phyloP scores from a whole-genome alignment of 2,797 vertebrate genomes.

The Luscinia megarhynchos region DNA sequence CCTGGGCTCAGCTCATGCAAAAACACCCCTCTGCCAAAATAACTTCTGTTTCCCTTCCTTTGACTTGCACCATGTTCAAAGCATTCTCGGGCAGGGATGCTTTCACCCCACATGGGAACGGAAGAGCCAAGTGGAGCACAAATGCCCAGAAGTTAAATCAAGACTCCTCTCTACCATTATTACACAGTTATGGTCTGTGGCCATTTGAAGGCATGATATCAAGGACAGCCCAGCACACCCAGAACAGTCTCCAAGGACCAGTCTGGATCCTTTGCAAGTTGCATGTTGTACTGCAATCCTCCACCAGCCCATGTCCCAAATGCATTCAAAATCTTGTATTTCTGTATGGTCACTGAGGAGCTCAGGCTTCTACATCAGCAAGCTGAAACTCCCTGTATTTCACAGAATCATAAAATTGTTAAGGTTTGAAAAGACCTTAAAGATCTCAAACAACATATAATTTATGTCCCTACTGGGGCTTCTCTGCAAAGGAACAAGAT shows the following conservation, averaged over 20 bases:
- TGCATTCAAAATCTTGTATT: background rate
- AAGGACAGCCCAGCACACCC: background rate
- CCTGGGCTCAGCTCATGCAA: background rate
- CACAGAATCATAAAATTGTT: background rate
- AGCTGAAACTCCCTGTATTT: background rate
- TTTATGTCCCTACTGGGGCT: background rate
- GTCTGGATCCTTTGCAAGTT: background rate
- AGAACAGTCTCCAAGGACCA: background rate
- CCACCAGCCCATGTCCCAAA: background rate
- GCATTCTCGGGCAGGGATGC: background rate
- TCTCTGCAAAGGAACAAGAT: background rate
- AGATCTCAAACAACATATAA: background rate
- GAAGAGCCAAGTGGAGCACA: background rate
- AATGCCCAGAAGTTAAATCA: background rate
- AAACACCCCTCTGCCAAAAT: background rate
- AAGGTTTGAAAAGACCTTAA: background rate
- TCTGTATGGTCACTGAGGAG: background rate
- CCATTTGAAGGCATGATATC: background rate
- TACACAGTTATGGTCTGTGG: background rate
- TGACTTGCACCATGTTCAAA: background rate
- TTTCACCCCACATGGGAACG: fast-evolving
- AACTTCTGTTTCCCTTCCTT: background rate
- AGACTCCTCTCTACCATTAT: background rate
- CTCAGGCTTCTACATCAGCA: background rate
- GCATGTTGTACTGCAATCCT: background rate